Evolutionary conservation across 2,797 vertebrate species (phyloP), one percentile per base, ranked within the genome.

Genomic region (Trichosurus vulpecula): DNA sequence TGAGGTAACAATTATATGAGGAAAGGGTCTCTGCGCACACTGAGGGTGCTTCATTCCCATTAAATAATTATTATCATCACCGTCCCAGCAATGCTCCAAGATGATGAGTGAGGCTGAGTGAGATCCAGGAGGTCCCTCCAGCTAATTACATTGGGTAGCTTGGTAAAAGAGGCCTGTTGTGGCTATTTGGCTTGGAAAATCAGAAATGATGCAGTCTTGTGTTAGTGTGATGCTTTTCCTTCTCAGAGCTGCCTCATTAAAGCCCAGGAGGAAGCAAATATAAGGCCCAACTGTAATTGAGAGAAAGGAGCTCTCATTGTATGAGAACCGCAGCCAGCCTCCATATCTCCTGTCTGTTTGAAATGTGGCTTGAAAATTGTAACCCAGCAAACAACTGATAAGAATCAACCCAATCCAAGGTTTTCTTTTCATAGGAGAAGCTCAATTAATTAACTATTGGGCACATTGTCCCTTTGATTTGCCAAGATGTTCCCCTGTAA

Each of bases 391-490:
- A 93, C 6, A 66, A 61, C 74, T 54, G 11, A 81, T 91, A 94
- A 4, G 94, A 56, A 92, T 93, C 13, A 95, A 16, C 8, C 12
- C 95, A 89, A 81, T 93, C 93, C 12, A 57, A 93, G 30, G 1
- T 6, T 94, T 30, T 95, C 90, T 96, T 74, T 87, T 92, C 47
- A 52, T 94, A 94, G 35, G 19, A 91, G 25, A 47, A 81, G 13
- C 4, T 56, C 47, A 93, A 41, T 94, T 96, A 94, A 93, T 92
- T 74, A 93, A 91, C 55, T 56, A 0, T 94, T 29, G 61, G 13
- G 93, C 13, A 96, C 25, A 91, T 91, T 92, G 94, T 96, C 16
- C 93, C 91, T 95, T 94, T 94, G 30, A 90, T 94, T 94, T 97
- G 90, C 35, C 2, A 56, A 66, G 96, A 92, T 58, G 90, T 91